Percentiles rank a stretch among this genome's conserved stretches.
These are phyloP conservation scores for Ernsta delagoae DNA, from an alignment of 2,888 invertebrate species.

Conservation along the genomic window DNA sequence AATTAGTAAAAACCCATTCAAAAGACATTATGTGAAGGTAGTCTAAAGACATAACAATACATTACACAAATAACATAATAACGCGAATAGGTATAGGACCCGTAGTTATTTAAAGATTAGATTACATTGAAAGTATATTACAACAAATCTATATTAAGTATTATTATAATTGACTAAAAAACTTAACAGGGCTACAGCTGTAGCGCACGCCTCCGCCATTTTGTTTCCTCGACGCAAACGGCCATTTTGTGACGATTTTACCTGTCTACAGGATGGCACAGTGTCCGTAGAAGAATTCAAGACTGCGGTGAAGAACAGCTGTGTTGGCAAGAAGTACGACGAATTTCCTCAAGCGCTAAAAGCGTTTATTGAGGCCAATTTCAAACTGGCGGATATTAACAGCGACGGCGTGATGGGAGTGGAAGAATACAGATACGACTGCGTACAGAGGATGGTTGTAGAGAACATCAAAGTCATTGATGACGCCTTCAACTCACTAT, in stretches of 20 bases:
- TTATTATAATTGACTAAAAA: background rate
- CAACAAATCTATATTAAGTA: too few relatives aligned
- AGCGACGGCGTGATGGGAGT: constrained; percentile 91
- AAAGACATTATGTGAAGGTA: too few relatives aligned
- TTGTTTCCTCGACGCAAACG: constrained; percentile 5
- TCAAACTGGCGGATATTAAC: constrained; percentile 92
- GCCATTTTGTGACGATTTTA: background rate
- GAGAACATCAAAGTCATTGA: constrained; percentile 91
- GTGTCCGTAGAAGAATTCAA: constrained; percentile 93
- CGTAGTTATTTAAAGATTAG: too few relatives aligned
- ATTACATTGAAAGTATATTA: too few relatives aligned
- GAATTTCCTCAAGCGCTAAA: constrained; percentile 95
- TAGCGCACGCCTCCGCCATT: constrained; percentile 49
- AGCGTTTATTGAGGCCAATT: constrained; percentile 93
- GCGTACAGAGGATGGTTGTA: constrained; percentile 91
- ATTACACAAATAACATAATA: too few relatives aligned
- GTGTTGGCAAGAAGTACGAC: constrained; percentile 90
- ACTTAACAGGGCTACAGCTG: constrained; percentile 34
- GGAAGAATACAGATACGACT: constrained; percentile 93
- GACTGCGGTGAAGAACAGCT: constrained; percentile 91
- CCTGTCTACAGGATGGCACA: constrained; percentile 88
- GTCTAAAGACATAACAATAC: too few relatives aligned
- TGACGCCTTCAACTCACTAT: constrained; percentile 90
- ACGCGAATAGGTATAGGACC: too few relatives aligned
- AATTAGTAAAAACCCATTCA: too few relatives aligned